Percentiles rank a stretch among this genome's conserved stretches.
Evolutionary conservation across 2,113 vertebrate species (phyloP).

Genomic region (Azemiops feae): DNA sequence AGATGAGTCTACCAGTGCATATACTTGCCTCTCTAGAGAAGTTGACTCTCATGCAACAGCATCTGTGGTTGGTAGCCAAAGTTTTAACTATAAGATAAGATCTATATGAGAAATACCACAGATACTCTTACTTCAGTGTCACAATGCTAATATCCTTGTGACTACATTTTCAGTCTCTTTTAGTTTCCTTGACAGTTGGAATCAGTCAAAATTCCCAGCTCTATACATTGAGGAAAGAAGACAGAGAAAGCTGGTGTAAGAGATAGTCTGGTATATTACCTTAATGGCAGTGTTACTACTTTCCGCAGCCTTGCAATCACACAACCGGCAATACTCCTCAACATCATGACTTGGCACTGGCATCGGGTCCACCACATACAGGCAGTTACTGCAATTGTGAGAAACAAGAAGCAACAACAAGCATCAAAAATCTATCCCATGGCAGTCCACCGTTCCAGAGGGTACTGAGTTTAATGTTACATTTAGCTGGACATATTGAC

Average conservation of each 20-base stretch:
- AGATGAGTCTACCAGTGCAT: not conserved
- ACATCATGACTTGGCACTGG: slow-evolving; percentile 89
- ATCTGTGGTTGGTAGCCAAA: not conserved
- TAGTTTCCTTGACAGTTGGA: not conserved
- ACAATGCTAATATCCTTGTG: not conserved
- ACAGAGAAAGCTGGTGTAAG: not conserved
- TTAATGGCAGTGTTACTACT: slow-evolving; percentile 96
- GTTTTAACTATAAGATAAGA: not conserved
- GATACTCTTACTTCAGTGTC: not conserved
- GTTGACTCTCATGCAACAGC: not conserved
- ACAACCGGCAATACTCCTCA: slow-evolving; percentile 92
- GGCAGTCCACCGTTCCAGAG: not conserved
- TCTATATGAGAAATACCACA: not conserved
- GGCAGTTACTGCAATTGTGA: slow-evolving; percentile 81
- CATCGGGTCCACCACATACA: slow-evolving; percentile 94
- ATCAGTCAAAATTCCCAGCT: not conserved
- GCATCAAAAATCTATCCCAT: not conserved
- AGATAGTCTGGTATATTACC: slow-evolving; percentile 59
- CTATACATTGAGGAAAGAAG: not conserved
- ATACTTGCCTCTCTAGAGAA: not conserved
- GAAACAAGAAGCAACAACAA: not conserved
- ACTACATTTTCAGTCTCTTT: not conserved
- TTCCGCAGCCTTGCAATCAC: slow-evolving; percentile 93
- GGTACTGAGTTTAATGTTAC: not conserved
- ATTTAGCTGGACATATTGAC: not conserved